Percentiles rank a stretch among this genome's conserved stretches.
These are phyloP conservation scores for Chloroclysta siterata DNA, from an alignment of 2,888 invertebrate species.

Conservation along the genomic window DNA sequence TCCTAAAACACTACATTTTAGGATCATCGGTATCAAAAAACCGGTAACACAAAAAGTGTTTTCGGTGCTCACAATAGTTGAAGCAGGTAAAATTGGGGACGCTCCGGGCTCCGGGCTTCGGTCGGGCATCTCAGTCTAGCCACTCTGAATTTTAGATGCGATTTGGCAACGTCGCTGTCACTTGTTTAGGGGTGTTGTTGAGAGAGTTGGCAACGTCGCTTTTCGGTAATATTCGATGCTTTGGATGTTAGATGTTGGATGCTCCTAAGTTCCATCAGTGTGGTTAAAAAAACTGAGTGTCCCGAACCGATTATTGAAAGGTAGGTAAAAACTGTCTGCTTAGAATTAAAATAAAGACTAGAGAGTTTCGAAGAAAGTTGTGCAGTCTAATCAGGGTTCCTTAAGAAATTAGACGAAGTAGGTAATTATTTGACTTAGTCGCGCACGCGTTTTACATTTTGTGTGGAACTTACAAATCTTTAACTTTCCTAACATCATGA, in stretches of 20 bases:
- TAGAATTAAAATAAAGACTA: too few relatives aligned
- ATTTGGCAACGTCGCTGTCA: slow-evolving; percentile 71
- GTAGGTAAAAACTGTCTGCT: too few relatives aligned
- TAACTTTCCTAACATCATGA: too few relatives aligned
- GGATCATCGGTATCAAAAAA: slow-evolving; percentile 27
- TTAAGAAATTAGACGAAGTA: too few relatives aligned
- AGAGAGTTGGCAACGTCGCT: slow-evolving; percentile 38
- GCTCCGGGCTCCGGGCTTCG: slow-evolving; percentile 34
- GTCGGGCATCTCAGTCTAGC: slow-evolving; percentile 55
- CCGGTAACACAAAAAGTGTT: slow-evolving; percentile 39
- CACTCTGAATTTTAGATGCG: slow-evolving; percentile 52
- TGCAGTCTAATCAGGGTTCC: too few relatives aligned
- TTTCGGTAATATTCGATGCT: slow-evolving; percentile 3
- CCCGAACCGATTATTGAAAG: too few relatives aligned
- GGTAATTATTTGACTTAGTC: too few relatives aligned
- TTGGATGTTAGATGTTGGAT: not conserved
- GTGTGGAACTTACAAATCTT: too few relatives aligned
- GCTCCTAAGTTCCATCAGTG: too few relatives aligned
- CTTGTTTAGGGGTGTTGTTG: slow-evolving; percentile 28
- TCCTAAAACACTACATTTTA: slow-evolving; percentile 1
- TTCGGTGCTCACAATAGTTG: slow-evolving; percentile 48
- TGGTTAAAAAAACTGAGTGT: too few relatives aligned
- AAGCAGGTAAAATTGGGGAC: slow-evolving; percentile 67
- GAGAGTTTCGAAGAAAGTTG: too few relatives aligned
- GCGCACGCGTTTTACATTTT: too few relatives aligned